phyloP scores from a whole-genome alignment of 2,888 invertebrate species.

The Xestia xanthographa region DNA sequence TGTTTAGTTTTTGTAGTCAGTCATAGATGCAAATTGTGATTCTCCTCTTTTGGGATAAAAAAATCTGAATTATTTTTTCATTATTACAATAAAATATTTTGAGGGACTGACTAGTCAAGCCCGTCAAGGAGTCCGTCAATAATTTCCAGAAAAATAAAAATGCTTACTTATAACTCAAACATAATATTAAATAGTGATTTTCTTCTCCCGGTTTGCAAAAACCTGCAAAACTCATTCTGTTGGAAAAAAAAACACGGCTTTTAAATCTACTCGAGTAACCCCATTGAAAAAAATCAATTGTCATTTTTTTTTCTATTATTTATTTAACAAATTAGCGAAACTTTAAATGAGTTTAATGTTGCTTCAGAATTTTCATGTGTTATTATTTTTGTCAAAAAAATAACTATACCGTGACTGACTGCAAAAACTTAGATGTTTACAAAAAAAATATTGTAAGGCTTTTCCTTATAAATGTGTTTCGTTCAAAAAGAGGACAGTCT shows the following conservation, averaged over 20 bases:
- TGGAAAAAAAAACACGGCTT: background rate
- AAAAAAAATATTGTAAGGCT: slow-evolving; percentile 49
- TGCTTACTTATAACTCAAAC: background rate
- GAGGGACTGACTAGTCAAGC: too few species aligned
- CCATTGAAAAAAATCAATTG: background rate
- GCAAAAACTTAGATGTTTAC: slow-evolving; percentile 54
- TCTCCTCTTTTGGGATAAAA: background rate
- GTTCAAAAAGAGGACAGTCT: slow-evolving; percentile 48
- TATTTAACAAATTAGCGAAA: background rate
- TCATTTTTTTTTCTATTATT: background rate
- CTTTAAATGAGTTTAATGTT: background rate
- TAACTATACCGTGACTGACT: slow-evolving; percentile 36
- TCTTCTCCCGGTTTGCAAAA: background rate
- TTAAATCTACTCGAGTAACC: background rate
- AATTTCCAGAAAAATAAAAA: background rate
- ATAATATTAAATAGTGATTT: background rate
- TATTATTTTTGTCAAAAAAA: background rate
- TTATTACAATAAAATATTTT: background rate
- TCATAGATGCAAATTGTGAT: slow-evolving; percentile 15
- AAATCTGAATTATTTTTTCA: background rate
- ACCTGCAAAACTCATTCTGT: background rate
- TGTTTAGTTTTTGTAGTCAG: slow-evolving; percentile 47
- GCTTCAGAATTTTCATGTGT: background rate
- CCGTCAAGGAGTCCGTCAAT: background rate
- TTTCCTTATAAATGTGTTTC: slow-evolving; percentile 52